phyloP scores from a whole-genome alignment of 2,888 invertebrate species.

The Julus scandinavius region DNA sequence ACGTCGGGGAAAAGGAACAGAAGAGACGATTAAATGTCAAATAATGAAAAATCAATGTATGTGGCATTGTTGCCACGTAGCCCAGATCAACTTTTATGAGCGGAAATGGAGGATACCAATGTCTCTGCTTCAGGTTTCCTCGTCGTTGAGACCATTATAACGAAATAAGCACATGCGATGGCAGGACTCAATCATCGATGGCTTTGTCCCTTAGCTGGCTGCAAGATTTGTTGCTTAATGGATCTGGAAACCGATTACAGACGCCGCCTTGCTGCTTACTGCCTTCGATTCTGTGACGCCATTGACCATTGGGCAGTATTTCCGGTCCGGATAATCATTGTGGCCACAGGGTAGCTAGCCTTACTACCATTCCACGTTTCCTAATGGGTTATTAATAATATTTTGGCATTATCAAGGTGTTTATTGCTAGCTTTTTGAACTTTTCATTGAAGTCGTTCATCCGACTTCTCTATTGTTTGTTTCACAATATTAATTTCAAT shows the following conservation, averaged over 20 bases:
- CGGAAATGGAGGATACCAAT: constrained; percentile 19
- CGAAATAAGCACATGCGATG: constrained; percentile 15
- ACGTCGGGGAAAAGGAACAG: background rate
- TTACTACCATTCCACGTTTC: no score
- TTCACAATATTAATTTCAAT: no score
- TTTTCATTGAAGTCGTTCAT: no score
- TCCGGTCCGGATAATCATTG: background rate
- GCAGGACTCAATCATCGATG: background rate
- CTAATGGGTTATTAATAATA: no score
- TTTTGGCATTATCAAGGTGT: no score
- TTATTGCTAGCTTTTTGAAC: no score
- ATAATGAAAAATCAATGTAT: constrained; percentile 39
- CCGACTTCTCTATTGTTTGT: no score
- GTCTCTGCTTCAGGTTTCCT: constrained; percentile 8
- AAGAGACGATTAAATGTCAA: constrained; percentile 34
- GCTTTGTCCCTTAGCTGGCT: background rate
- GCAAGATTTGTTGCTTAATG: background rate
- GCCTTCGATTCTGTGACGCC: background rate
- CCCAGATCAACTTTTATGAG: constrained; percentile 30
- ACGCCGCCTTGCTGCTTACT: background rate
- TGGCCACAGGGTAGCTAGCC: no score
- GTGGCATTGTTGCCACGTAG: constrained; percentile 35
- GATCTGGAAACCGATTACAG: background rate
- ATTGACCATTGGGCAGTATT: background rate
- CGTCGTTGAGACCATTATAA: background rate